Percentiles rank a stretch among this genome's conserved stretches.
phyloP scores from a whole-genome alignment of 2,797 vertebrate genomes.

The Tarsius wallacei region DNA sequence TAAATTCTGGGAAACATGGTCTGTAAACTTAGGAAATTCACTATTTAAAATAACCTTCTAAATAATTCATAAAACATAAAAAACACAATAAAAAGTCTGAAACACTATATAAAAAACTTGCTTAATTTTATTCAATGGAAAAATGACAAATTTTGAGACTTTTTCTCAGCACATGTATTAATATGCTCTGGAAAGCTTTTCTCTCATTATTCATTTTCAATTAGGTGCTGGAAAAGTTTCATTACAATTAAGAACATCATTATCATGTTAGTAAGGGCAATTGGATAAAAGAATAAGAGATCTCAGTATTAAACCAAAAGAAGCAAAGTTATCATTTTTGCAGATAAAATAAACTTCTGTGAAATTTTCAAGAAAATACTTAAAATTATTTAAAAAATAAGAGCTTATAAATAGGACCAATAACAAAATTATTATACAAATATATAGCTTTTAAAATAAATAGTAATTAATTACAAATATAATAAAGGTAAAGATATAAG shows the following conservation, averaged over 20 bases:
- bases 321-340: not conserved
- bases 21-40: constrained; percentile 17
- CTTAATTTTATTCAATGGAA: not conserved
- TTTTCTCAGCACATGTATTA: not conserved
- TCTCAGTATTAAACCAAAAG: not conserved
- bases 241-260: not conserved
- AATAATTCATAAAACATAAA: constrained; percentile 3
- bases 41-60: not conserved
- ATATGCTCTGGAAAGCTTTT: not conserved
- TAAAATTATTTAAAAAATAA: not conserved
- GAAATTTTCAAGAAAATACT: not conserved
- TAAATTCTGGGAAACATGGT: not conserved
- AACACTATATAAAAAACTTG: not conserved
- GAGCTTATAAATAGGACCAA: not conserved
- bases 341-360: not conserved
- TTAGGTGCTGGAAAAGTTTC: not conserved
- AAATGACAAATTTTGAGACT: not conserved
- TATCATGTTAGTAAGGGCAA: not conserved
- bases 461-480: not conserved
- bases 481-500: not conserved
- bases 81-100: not conserved
- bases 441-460: not conserved
- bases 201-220: not conserved
- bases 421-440: not conserved
- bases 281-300: not conserved